Percentiles rank a stretch among this genome's conserved stretches.
Evolutionary conservation across 2,797 vertebrate species (phyloP).

Genomic region (Amphiprion clarkii): DNA sequence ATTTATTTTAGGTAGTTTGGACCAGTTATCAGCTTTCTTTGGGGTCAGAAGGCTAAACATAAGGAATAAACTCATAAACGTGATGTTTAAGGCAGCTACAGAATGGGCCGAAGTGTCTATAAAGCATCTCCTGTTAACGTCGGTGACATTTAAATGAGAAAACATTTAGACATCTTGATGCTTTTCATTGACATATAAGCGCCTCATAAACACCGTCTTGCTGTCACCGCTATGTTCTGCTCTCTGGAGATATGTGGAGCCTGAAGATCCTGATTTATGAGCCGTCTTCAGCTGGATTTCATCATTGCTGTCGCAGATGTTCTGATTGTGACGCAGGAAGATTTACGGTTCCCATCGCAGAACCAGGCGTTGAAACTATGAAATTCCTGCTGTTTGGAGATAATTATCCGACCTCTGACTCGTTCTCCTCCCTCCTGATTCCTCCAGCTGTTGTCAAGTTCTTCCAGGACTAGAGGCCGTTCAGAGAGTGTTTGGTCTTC

Average conservation of each 20-base stretch:
- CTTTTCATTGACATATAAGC: constrained; percentile 3
- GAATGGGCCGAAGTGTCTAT: not conserved
- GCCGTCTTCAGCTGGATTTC: constrained; percentile 33
- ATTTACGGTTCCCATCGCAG: constrained; percentile 23
- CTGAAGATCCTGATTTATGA: constrained; percentile 34
- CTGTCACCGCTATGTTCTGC: not conserved
- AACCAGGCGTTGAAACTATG: constrained; percentile 31
- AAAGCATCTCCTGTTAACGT: not conserved
- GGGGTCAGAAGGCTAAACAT: too few species aligned
- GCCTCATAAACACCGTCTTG: constrained; percentile 6
- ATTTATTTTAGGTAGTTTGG: too few species aligned
- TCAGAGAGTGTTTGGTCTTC: too few species aligned
- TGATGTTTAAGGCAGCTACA: not conserved
- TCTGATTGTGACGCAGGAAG: constrained; percentile 17
- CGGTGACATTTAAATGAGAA: constrained; percentile 29
- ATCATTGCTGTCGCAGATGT: constrained; percentile 30
- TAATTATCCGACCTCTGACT: constrained; percentile 30
- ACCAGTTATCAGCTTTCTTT: too few species aligned
- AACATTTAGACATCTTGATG: constrained; percentile 15
- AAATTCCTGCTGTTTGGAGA: constrained; percentile 17
- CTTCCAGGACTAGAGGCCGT: too few species aligned
- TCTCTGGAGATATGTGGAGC: constrained; percentile 25
- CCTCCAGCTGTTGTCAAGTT: too few species aligned
- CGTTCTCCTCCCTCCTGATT: not conserved
- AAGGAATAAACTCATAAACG: not conserved